Conservation (phyloP, 2,113 vertebrate species). For the Dipodomys ordii region DNA sequence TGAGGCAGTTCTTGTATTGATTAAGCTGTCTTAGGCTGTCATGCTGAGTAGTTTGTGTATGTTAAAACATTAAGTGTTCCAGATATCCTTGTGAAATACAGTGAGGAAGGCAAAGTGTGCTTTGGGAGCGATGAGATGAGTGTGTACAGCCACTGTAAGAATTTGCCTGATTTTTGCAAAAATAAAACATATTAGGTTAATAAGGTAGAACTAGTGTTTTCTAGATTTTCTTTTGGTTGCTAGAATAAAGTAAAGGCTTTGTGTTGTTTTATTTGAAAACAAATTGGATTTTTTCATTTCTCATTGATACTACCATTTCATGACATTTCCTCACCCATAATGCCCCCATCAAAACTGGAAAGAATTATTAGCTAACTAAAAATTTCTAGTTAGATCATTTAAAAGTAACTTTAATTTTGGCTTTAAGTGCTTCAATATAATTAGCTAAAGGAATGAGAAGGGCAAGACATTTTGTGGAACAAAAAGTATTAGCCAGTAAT, state of each 20-base stretch:
- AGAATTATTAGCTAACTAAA: neutral
- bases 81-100: slow-evolving; percentile 3
- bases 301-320: neutral
- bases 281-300: slow-evolving; percentile 10
- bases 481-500: slow-evolving; percentile 33
- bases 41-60: neutral
- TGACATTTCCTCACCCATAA: neutral
- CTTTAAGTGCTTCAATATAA: slow-evolving; percentile 50
- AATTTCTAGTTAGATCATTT: neutral
- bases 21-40: neutral
- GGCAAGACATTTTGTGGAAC: slow-evolving; percentile 3
- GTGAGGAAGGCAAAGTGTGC: slow-evolving; percentile 12
- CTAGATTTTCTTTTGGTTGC: slow-evolving; percentile 46
- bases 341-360: neutral
- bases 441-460: slow-evolving; percentile 30
- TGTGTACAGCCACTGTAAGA: neutral
- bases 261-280: slow-evolving; percentile 42
- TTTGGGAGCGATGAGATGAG: neutral
- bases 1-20: neutral
- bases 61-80: slow-evolving; percentile 32
- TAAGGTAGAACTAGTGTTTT: slow-evolving; percentile 35
- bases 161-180: slow-evolving; percentile 10
- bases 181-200: slow-evolving; percentile 33
- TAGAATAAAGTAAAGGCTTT: slow-evolving; percentile 32
- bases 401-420: neutral